Conservation (phyloP, 2,797 vertebrate species). For the Pangasius sanitwongsei region DNA sequence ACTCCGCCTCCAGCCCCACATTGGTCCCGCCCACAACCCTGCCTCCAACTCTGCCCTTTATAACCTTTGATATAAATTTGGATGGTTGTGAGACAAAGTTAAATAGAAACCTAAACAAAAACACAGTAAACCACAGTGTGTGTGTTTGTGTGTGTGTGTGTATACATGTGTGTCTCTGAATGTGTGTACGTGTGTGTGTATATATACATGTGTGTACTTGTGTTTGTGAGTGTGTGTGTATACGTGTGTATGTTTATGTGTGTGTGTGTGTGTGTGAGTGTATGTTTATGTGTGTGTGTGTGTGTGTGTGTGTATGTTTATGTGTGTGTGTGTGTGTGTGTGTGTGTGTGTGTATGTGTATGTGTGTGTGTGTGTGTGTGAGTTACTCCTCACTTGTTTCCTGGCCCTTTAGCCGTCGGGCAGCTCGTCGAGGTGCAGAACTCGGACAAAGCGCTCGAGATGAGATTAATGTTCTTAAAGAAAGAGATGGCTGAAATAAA, state of each 20-base stretch:
- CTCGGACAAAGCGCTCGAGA: constrained; percentile 77
- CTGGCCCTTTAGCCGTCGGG: constrained; percentile 74
- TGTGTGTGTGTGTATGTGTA: no score
- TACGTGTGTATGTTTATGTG: no score
- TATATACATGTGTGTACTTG: no score
- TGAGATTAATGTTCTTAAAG: constrained; percentile 80
- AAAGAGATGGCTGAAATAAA: constrained; percentile 73
- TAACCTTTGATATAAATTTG: background rate
- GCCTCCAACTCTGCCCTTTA: background rate
- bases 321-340: accelerated
- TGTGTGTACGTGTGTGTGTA: no score
- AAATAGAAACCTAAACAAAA: background rate
- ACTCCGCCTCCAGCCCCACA: no score
- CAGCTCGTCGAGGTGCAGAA: constrained; percentile 78
- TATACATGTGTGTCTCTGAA: no score
- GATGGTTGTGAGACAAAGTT: background rate
- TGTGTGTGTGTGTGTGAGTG: no score
- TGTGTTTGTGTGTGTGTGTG: no score
- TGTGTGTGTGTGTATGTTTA: no score
- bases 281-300: background rate
- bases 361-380: background rate
- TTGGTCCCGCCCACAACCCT: background rate
- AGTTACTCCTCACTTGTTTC: constrained; percentile 66
- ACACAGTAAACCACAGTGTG: no score
- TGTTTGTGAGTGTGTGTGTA: no score